Evolutionary conservation across 2,113 vertebrate genomes (phyloP).

Genomic region (Ictalurus punctatus): DNA sequence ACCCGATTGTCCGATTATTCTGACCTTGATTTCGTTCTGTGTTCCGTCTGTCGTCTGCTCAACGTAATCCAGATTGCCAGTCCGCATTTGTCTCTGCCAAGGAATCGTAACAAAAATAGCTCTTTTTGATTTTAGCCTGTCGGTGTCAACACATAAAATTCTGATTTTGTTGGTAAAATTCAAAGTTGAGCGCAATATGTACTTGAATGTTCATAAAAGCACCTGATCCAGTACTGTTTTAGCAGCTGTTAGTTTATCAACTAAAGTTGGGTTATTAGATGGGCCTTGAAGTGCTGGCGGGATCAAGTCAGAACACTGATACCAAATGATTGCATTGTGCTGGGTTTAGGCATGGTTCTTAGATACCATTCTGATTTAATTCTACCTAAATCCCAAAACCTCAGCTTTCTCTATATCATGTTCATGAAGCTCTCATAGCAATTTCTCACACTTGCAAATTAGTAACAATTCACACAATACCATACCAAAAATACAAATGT

Average conservation of each 20-base stretch:
- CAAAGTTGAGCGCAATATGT: background rate
- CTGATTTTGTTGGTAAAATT: background rate
- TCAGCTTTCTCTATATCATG: background rate
- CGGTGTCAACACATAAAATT: background rate
- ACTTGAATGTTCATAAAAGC: background rate
- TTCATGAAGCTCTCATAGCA: background rate
- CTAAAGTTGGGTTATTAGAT: background rate
- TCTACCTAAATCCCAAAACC: background rate
- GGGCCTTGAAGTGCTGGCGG: background rate
- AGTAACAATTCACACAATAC: background rate
- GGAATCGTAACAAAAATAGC: background rate
- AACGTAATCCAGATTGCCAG: too few relatives aligned
- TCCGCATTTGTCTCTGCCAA: too few relatives aligned
- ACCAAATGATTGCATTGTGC: background rate
- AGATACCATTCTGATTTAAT: background rate
- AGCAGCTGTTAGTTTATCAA: background rate
- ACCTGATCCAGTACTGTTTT: background rate
- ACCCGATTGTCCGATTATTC: too few relatives aligned
- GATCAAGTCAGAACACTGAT: background rate
- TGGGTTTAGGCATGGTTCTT: background rate
- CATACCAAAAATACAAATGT: background rate
- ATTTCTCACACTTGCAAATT: background rate
- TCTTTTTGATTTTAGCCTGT: background rate
- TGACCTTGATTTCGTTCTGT: too few relatives aligned
- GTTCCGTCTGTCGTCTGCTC: too few relatives aligned